Evolutionary conservation across 2,113 vertebrate genomes (phyloP), one percentile per base, ranked within the genome.

Genomic region (Labeo catla): DNA sequence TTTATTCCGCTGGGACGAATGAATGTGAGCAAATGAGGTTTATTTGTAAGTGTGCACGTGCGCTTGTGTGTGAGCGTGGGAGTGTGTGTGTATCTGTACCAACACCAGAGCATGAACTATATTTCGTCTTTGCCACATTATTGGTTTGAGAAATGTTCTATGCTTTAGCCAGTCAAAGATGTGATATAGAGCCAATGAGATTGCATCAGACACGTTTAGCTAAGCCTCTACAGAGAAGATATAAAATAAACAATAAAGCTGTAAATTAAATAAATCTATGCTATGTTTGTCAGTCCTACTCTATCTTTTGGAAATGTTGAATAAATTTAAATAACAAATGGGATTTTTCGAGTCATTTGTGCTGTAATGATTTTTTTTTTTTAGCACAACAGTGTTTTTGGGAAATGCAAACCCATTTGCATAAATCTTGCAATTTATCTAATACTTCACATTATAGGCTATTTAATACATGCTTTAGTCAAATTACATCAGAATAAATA

Each of bases 311-410:
- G 85, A 95, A 94, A 89, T 94, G 94, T 95, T 95, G 92, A 95
- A 94, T 92, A 93, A 92, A 92, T 95, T 95, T 93, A 93, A 94
- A 94, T 95, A 95, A 95, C 94, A 95, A 95, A 95, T 94, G 93
- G 93, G 87, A 94, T 92, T 94, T 94, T 92, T 93, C 91, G 91
- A 94, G 90, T 91, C 88, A 19, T 77, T 77, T 87, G 86, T 84
- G 84, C 9, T 21, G 68, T 88, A 85, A 90, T 87, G 85, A 86
- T 91, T 91, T 85, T 28, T 54, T 81, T 21, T 63, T 10, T 9
- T 70, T 81, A 16, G 10, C 4, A 3, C 13, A 9, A 34, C 21
- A 49, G 21, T 65, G 80, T 68, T 49, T 52, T 34, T 4, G 45
- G 47, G 16, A 68, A 68, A 49, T 12, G 23, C 39, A 65, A 81